Evolutionary conservation across 2,888 invertebrate genomes (phyloP).

Genomic region (Drosophila mimica): DNA sequence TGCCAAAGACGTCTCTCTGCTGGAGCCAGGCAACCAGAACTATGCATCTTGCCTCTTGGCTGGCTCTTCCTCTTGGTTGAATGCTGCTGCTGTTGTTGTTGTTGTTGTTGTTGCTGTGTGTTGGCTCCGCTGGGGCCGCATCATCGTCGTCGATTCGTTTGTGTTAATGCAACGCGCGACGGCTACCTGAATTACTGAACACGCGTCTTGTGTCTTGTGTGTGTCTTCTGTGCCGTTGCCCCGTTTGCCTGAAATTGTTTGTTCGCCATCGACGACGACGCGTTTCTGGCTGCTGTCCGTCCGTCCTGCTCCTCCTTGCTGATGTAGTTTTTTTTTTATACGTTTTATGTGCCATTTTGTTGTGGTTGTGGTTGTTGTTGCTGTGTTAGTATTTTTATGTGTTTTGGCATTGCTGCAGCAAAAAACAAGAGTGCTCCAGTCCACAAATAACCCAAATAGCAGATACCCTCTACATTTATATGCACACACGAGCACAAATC

Average conservation of each 20-base stretch:
- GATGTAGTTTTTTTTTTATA: constrained; percentile 43
- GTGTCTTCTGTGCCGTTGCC: constrained; percentile 67
- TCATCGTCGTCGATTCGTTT: constrained; percentile 73
- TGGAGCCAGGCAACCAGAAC: constrained; percentile 49
- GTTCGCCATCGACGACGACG: constrained; percentile 74
- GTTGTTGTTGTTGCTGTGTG: constrained; percentile 34
- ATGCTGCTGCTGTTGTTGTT: constrained; percentile 15
- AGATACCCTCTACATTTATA: constrained; percentile 11
- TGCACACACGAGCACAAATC: background rate
- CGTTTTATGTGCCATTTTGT: constrained; percentile 68
- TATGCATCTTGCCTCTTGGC: constrained; percentile 48
- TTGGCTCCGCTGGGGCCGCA: constrained; percentile 57
- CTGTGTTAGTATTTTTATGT: constrained; percentile 70
- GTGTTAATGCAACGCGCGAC: constrained; percentile 84
- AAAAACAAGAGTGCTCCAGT: constrained; percentile 9
- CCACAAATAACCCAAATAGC: background rate
- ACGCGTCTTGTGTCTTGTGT: constrained; percentile 82
- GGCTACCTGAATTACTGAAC: constrained; percentile 85
- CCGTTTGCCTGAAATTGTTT: constrained; percentile 75
- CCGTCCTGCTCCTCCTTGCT: constrained; percentile 28
- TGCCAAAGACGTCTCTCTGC: constrained; percentile 66
- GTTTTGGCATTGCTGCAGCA: constrained; percentile 65
- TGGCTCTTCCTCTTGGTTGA: constrained; percentile 16
- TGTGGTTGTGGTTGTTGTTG: constrained; percentile 30
- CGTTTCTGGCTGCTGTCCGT: constrained; percentile 52